Base-by-base conservation (phyloP, 1,140 invertebrate species). In the Acyrthosiphon pisum region DNA sequence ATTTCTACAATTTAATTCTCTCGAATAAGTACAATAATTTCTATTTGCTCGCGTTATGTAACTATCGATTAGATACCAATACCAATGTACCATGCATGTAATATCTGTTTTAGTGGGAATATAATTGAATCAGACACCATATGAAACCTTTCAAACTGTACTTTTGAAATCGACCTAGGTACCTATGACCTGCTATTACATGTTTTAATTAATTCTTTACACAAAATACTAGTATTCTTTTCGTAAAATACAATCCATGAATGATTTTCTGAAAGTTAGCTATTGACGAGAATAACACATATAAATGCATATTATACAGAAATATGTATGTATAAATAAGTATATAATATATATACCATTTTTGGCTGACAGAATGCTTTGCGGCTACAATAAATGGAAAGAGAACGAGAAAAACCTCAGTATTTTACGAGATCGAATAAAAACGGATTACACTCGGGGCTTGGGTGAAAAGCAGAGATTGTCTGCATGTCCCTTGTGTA, bases 381-480 rank as follows among this genome's bases (percentile, higher is more conserved):
- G 86, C 30, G 46, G 30, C 6, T 8, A 88, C 86, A 48, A 88
- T 88, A 88, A 88, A 88, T 50, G 86, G 46, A 35, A 48, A 88
- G 86, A 88, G 86, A 88, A 41, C 30, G 68, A 48, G 14, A 22
- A 84, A 93, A 86, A 86, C 76, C 90, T 91, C 56, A 35, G 90
- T 91, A 91, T 91, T 91, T 91, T 91, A 91, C n/a, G 81, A 84
- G 91, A 93, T 84, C 81, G 91, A 93, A 93, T 84, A 93, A 93
- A 84, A 84, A 53, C 48, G 81, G 81, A 84, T 84, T 93, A 91
- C 48, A 91, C 90, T 84, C 2, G 81, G 30, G 76, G 76, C 23
- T 41, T 7, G 81, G 91, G 44, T 84, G 76, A 93, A 93, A 37
- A 50, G 81, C n/a, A 53, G n/a, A 93, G 76, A 91, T 91, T 91